Percentiles rank a stretch among this genome's conserved stretches.
phyloP scores from a whole-genome alignment of 2,888 invertebrate species.

The Phengaris alcon region DNA sequence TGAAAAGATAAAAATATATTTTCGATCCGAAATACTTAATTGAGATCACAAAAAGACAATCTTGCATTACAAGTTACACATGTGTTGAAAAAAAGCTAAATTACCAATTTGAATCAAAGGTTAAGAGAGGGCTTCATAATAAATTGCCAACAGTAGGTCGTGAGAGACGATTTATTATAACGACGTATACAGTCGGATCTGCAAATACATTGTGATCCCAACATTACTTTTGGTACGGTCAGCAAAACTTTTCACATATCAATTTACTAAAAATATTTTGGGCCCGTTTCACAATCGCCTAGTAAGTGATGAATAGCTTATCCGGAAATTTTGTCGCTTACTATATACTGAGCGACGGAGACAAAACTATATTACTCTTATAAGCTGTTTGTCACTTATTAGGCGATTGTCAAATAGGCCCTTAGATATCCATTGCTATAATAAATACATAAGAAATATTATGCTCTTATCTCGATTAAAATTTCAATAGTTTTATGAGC shows the following conservation, averaged over 20 bases:
- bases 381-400: no score
- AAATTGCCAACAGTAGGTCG: constrained; percentile 51
- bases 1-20: no score
- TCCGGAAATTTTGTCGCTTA: no score
- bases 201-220: constrained; percentile 53
- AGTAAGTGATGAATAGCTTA: no score
- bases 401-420: no score
- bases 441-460: no score
- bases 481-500: no score
- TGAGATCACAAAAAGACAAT: background rate
- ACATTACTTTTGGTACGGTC: constrained; percentile 39
- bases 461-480: no score
- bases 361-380: no score
- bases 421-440: no score
- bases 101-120: constrained; percentile 35
- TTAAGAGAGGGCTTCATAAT: constrained; percentile 44
- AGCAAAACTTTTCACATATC: background rate
- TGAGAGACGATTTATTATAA: constrained; percentile 67
- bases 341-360: no score
- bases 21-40: background rate
- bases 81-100: constrained; percentile 16
- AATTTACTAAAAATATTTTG: background rate
- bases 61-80: background rate
- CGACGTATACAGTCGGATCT: constrained; percentile 53
- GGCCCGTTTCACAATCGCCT: no score